phyloP scores from a whole-genome alignment of 2,797 vertebrate genomes.

The Spheniscus humboldti region DNA sequence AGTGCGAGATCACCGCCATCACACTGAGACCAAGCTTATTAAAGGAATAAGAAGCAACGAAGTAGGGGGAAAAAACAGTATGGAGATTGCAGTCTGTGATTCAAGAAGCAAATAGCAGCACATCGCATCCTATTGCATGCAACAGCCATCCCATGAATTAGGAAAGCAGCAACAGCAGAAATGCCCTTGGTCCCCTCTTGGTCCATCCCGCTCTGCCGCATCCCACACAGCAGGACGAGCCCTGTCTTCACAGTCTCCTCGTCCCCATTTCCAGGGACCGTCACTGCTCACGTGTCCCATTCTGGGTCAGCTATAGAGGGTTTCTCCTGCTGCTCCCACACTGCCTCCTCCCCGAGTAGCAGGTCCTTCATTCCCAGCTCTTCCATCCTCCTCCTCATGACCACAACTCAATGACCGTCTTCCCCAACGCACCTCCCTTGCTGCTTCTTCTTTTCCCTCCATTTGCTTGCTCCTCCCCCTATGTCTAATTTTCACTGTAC shows the following conservation, averaged over 20 bases:
- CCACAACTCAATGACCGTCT: not conserved
- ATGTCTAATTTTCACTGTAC: not conserved
- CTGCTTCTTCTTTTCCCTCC: not conserved
- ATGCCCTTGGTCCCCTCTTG: not conserved
- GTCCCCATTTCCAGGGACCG: not conserved
- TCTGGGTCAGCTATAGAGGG: not conserved
- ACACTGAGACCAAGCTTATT: not conserved
- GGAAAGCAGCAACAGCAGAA: not conserved
- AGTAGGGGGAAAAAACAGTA: not conserved
- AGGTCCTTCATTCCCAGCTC: not conserved
- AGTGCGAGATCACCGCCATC: not conserved
- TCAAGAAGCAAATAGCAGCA: not conserved
- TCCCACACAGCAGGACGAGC: not conserved
- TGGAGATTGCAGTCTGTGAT: not conserved
- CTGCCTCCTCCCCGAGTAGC: not conserved
- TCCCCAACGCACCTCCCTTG: not conserved
- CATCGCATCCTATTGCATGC: fast-evolving
- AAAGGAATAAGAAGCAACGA: not conserved
- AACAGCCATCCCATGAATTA: not conserved
- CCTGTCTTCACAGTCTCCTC: fast-evolving
- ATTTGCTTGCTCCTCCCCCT: not conserved
- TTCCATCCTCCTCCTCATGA: not conserved
- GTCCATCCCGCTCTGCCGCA: not conserved
- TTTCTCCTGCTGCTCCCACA: not conserved
- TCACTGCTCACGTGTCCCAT: fast-evolving